Conservation (phyloP, 2,888 invertebrate genomes). For the Agrypnus murinus region DNA sequence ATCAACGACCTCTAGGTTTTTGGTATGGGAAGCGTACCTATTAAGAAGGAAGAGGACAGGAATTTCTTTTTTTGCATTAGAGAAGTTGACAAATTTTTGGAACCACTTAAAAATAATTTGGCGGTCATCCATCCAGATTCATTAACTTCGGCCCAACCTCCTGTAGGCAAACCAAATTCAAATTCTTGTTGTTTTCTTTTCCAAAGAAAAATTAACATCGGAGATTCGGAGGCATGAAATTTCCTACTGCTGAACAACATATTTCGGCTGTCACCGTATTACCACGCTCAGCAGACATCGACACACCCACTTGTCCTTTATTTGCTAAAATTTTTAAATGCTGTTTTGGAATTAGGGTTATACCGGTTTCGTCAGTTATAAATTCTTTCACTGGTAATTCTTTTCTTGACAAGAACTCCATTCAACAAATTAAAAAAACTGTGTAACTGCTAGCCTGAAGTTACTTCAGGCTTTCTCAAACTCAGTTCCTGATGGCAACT, state of each 20-base stretch:
- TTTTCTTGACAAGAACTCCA: not conserved
- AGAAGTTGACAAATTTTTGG: constrained; percentile 47
- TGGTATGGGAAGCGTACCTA: constrained; percentile 4
- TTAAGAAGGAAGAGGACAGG: constrained; percentile 7
- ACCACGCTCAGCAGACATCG: constrained; percentile 17
- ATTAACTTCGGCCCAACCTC: constrained; percentile 38
- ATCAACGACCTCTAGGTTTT: not conserved
- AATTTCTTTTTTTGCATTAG: not conserved
- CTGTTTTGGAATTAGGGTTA: not conserved
- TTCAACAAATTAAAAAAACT: constrained; percentile 13
- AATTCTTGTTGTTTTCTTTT: constrained; percentile 42
- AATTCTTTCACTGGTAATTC: not conserved
- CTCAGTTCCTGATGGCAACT: not conserved
- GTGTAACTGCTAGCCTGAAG: not conserved
- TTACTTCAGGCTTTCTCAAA: not conserved
- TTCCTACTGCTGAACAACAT: constrained; percentile 10
- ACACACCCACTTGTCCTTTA: not conserved
- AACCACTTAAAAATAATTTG: constrained; percentile 47
- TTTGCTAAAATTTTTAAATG: not conserved
- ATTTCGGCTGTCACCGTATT: not conserved
- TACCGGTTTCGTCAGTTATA: constrained; percentile 32
- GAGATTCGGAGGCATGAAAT: constrained; percentile 18
- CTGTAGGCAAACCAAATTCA: constrained; percentile 45
- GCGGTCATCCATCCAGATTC: constrained; percentile 50
- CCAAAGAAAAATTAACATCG: constrained; percentile 36